Evolutionary conservation across 2,113 vertebrate genomes (phyloP).

Genomic region (Gulo gulo): DNA sequence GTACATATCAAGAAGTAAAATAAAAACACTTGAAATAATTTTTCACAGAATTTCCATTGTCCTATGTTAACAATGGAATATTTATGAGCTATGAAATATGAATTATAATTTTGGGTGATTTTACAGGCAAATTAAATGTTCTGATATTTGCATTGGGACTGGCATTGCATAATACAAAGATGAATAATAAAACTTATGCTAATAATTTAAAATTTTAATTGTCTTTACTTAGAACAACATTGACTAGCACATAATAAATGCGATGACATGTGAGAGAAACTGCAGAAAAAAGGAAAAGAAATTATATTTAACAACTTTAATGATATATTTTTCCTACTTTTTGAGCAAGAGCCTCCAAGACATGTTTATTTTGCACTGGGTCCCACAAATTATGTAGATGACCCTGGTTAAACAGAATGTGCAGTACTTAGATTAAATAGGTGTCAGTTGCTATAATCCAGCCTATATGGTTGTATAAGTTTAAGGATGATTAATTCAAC

Average conservation of each 20-base stretch:
- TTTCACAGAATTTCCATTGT: background rate
- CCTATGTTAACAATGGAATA: background rate
- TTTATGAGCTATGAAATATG: background rate
- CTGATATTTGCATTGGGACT: background rate
- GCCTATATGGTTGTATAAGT: background rate
- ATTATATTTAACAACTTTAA: background rate
- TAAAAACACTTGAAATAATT: background rate
- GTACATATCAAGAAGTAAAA: background rate
- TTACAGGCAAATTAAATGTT: background rate
- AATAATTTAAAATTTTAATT: background rate
- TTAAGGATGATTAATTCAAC: background rate
- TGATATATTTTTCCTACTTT: background rate
- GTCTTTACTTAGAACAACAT: background rate
- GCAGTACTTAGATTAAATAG: background rate
- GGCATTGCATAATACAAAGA: background rate
- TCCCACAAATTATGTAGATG: background rate
- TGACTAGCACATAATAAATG: background rate
- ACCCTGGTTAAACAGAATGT: background rate
- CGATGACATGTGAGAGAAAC: background rate
- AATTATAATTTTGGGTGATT: slow-evolving; percentile 3
- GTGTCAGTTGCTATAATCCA: background rate
- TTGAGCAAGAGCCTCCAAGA: background rate
- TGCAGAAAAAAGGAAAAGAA: background rate
- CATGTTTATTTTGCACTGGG: background rate
- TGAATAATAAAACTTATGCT: background rate